A percentile compares a stretch with the other conserved stretches of the same genome.
These are phyloP conservation scores for Drosophila subsilvestris DNA, from an alignment of 2,888 invertebrate genomes.

Conservation along the genomic window DNA sequence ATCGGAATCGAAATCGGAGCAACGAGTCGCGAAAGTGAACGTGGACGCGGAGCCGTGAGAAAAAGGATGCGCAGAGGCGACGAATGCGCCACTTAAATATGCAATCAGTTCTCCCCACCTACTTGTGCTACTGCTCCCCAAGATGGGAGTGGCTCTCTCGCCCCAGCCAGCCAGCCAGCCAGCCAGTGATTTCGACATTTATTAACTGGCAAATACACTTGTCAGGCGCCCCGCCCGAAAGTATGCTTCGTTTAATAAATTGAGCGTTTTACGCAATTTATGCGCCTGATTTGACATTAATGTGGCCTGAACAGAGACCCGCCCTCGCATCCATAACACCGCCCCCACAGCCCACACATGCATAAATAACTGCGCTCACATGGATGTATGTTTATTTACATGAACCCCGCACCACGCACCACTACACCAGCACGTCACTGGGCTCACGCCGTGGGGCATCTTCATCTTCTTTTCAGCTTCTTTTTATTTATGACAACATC, in stretches of 20 bases:
- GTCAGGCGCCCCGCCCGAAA: constrained; percentile 50
- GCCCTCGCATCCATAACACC: not conserved
- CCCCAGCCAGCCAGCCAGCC: constrained; percentile 5
- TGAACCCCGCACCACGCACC: constrained; percentile 27
- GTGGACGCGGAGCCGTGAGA: too few species aligned
- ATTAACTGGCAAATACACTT: constrained; percentile 72
- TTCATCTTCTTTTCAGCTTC: constrained; percentile 52
- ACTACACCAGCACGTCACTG: too few species aligned
- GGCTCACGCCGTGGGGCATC: constrained; percentile 22
- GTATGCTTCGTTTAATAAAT: constrained; percentile 78
- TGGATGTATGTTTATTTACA: constrained; percentile 68
- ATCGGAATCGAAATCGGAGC: not conserved
- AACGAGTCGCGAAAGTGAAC: not conserved
- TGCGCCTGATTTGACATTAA: constrained; percentile 83
- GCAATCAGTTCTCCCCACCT: constrained; percentile 13
- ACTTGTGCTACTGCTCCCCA: too few species aligned
- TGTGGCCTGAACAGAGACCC: constrained; percentile 76
- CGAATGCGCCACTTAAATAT: constrained; percentile 33
- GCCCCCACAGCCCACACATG: constrained; percentile 22
- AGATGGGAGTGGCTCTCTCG: not conserved
- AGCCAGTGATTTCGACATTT: constrained; percentile 59
- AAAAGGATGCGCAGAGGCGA: constrained; percentile 23
- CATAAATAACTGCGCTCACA: constrained; percentile 56
- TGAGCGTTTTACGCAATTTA: constrained; percentile 80
- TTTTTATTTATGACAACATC: constrained; percentile 80